Conservation (phyloP, 2,888 invertebrate genomes). For the Agrilus cyanescens region DNA sequence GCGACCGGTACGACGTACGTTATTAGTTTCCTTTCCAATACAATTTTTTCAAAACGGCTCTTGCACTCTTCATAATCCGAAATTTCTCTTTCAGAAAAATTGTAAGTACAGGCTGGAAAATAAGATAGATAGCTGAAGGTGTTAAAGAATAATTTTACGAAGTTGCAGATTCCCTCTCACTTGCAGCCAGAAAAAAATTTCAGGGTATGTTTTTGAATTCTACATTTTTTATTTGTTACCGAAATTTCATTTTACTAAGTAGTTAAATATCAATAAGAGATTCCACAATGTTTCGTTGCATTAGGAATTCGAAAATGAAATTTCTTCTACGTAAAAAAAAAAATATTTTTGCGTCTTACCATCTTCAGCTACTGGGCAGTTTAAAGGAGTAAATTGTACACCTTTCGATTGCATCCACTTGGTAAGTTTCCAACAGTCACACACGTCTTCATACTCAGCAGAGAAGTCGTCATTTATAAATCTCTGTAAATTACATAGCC, state of each 20-base stretch:
- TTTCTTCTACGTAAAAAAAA: not conserved
- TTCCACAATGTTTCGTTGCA: no score
- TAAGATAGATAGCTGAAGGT: not conserved
- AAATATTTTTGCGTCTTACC: slow-evolving; percentile 18
- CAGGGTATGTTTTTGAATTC: no score
- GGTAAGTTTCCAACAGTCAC: slow-evolving; percentile 30
- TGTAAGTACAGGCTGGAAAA: slow-evolving; percentile 8
- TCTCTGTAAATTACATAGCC: slow-evolving; percentile 27
- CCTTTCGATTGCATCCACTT: slow-evolving; percentile 25
- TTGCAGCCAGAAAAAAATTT: no score
- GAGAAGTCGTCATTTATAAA: slow-evolving; percentile 25
- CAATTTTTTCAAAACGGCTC: slow-evolving; percentile 1
- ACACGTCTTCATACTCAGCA: slow-evolving; percentile 21
- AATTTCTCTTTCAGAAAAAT: slow-evolving; percentile 5
- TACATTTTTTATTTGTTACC: no score
- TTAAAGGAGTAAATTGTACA: slow-evolving; percentile 23
- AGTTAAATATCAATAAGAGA: no score
- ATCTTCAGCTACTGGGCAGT: slow-evolving; percentile 18
- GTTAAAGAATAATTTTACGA: no score
- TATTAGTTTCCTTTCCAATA: slow-evolving; percentile 3
- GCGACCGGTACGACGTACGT: slow-evolving; percentile 5
- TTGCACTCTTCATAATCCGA: slow-evolving; percentile 5
- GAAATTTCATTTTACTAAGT: no score
- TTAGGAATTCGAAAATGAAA: not conserved
- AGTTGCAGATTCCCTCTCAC: no score